Percentiles rank a stretch among this genome's conserved stretches.
Evolutionary conservation across 2,888 invertebrate genomes (phyloP).

Genomic region (Macaria notata): DNA sequence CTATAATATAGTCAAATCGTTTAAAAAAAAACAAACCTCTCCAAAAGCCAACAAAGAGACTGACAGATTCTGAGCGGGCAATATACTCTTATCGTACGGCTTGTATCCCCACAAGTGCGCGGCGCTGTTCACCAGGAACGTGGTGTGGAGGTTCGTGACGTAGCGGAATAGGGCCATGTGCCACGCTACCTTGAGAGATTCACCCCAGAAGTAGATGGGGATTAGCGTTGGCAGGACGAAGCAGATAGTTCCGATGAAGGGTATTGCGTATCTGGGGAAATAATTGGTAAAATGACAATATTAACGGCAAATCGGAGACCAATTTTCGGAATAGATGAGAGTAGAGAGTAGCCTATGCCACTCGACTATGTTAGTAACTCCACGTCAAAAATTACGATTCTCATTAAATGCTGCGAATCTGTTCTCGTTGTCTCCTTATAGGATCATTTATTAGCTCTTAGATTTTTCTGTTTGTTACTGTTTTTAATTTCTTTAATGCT

Average conservation of each 20-base stretch:
- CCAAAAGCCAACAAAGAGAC: constrained; percentile 42
- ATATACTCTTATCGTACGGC: constrained; percentile 61
- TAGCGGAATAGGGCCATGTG: constrained; percentile 74
- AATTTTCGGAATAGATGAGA: too few relatives aligned
- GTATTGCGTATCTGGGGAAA: constrained; percentile 29
- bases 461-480: too few relatives aligned
- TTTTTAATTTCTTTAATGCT: too few relatives aligned
- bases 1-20: too few relatives aligned
- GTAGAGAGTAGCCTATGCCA: too few relatives aligned
- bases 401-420: too few relatives aligned
- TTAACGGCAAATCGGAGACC: too few relatives aligned
- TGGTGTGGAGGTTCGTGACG: constrained; percentile 76
- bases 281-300: not conserved
- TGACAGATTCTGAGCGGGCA: constrained; percentile 30
- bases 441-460: too few relatives aligned
- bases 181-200: constrained; percentile 60
- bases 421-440: too few relatives aligned
- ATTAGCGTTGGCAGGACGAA: constrained; percentile 72
- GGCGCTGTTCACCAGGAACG: constrained; percentile 84
- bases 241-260: constrained; percentile 42
- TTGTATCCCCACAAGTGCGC: constrained; percentile 79
- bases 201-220: constrained; percentile 82
- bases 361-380: too few relatives aligned
- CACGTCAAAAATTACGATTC: too few relatives aligned
- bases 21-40: constrained; percentile 29